These are phyloP conservation scores for Tragopan temminckii DNA, from an alignment of 2,797 vertebrate genomes.

Conservation along the genomic window DNA sequence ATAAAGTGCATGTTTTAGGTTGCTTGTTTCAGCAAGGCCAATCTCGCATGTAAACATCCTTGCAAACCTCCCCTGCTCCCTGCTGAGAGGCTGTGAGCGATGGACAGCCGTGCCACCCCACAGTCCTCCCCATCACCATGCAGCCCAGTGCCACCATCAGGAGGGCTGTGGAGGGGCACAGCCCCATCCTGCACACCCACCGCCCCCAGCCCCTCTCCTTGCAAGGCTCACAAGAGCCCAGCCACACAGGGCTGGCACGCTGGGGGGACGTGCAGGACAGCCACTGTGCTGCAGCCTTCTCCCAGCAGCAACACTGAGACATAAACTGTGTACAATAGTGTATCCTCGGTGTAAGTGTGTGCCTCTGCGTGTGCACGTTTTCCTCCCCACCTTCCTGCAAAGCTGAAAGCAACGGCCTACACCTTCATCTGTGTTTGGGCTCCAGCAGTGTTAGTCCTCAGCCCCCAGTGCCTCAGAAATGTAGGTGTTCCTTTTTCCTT, in stretches of 20 bases:
- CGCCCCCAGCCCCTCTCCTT: rapidly evolving
- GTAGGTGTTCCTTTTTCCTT: constrained; percentile 64
- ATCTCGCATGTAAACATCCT: constrained; percentile 50
- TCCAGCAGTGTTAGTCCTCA: neutral
- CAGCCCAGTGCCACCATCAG: neutral
- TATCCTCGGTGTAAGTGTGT: rapidly evolving
- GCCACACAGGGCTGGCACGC: neutral
- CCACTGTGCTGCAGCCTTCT: neutral
- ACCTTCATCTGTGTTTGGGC: neutral
- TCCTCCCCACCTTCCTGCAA: neutral
- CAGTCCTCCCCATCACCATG: neutral
- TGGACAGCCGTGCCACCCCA: neutral
- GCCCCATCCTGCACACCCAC: neutral
- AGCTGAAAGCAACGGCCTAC: neutral
- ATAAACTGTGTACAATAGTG: rapidly evolving
- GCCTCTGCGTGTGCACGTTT: neutral
- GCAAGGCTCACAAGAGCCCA: neutral
- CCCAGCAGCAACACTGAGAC: neutral
- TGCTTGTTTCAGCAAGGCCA: constrained; percentile 50
- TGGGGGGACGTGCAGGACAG: neutral
- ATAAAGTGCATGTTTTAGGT: constrained; percentile 62
- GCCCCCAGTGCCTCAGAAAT: neutral
- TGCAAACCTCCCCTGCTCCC: neutral
- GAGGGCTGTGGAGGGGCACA: neutral
- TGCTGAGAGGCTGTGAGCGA: rapidly evolving